Conservation (phyloP, 64 coral and sea anemone species). For the Dendronephthya gigantea region DNA sequence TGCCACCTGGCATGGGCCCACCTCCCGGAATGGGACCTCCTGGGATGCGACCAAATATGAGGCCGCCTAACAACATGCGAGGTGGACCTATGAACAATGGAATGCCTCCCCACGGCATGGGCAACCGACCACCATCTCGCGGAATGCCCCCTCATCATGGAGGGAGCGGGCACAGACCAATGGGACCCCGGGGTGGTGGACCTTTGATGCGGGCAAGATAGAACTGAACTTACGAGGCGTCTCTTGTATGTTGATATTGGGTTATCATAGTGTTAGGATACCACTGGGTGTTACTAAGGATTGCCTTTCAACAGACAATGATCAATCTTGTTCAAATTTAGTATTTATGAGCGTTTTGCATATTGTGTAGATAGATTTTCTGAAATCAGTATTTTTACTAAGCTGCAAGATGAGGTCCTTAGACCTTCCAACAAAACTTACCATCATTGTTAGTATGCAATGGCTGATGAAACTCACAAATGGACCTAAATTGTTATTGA, state of each 20-base stretch:
- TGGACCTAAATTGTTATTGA: too few species aligned
- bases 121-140: background rate
- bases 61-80: background rate
- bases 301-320: too few species aligned
- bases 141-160: too few species aligned
- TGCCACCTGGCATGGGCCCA: constrained; percentile 19
- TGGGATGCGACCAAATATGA: background rate
- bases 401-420: too few species aligned
- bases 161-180: background rate
- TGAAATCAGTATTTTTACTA: too few species aligned
- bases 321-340: too few species aligned
- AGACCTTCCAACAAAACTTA: too few species aligned
- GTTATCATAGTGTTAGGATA: background rate
- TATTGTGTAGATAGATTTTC: too few species aligned
- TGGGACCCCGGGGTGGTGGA: background rate
- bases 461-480: too few species aligned
- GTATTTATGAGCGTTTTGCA: too few species aligned
- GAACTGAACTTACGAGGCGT: background rate
- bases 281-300: background rate
- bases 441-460: too few species aligned
- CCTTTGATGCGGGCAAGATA: background rate
- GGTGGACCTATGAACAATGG: background rate
- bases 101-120: background rate
- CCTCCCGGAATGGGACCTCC: constrained; percentile 25
- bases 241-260: background rate